Conservation (phyloP, 2,113 vertebrate species). For the Pteropus alecto region DNA sequence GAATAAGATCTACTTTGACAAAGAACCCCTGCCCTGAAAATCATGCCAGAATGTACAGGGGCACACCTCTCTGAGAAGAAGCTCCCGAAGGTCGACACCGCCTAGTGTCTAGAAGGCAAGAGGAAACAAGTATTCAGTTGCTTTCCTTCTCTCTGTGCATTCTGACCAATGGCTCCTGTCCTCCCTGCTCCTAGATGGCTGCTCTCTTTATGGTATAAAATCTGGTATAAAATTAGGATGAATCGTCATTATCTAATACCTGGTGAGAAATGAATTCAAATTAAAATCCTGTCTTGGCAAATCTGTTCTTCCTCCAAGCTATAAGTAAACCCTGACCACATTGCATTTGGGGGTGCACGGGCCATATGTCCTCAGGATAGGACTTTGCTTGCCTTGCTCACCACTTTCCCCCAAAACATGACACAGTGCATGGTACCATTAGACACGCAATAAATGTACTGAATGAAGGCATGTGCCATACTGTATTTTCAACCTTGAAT, state of each 20-base stretch:
- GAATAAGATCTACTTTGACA: neutral
- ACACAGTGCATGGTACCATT: neutral
- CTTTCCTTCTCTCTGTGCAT: neutral
- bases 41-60: accelerated
- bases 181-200: neutral
- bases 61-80: neutral
- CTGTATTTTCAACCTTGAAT: neutral
- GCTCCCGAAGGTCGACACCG: neutral
- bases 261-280: neutral
- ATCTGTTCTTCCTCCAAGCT: neutral
- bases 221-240: neutral
- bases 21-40: neutral
- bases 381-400: neutral
- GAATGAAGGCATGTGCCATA: accelerated
- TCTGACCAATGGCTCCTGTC: neutral
- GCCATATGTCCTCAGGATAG: too few species aligned
- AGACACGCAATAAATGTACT: neutral
- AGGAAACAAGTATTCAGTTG: neutral
- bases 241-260: neutral
- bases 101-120: neutral
- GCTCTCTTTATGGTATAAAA: neutral
- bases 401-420: neutral
- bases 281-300: neutral
- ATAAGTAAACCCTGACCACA: neutral
- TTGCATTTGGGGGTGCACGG: neutral